phyloP scores from a whole-genome alignment of 2,888 invertebrate genomes.

The Tinea semifulvella region DNA sequence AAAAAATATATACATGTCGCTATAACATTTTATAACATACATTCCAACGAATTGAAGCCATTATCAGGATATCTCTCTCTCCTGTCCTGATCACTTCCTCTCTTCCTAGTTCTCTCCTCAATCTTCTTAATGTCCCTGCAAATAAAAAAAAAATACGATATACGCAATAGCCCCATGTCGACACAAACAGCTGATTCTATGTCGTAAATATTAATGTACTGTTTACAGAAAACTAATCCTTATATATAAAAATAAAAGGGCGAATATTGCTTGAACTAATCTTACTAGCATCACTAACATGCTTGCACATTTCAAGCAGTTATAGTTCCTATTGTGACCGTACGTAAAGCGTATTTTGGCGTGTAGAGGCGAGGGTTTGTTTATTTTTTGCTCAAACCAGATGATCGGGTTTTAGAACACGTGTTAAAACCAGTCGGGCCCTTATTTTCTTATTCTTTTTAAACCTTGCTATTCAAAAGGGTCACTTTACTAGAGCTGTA shows the following conservation, averaged over 20 bases:
- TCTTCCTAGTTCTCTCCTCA: too few species aligned
- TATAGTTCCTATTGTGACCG: not conserved
- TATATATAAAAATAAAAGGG: not conserved
- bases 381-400: conserved; percentile 13
- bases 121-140: too few species aligned
- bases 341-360: not conserved
- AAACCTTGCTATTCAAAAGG: conserved; percentile 25
- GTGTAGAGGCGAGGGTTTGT: not conserved
- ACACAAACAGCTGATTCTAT: conserved; percentile 33
- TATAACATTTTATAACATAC: too few species aligned
- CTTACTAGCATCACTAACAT: not conserved
- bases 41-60: too few species aligned
- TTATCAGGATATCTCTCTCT: too few species aligned
- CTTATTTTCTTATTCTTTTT: conserved; percentile 7
- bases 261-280: not conserved
- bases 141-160: too few species aligned
- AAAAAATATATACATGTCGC: too few species aligned
- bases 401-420: conserved; percentile 13
- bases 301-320: conserved; percentile 1
- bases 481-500: conserved; percentile 32
- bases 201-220: conserved; percentile 27
- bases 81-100: too few species aligned
- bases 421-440: not conserved
- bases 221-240: conserved; percentile 4
- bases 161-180: too few species aligned